A percentile compares a stretch with the other conserved stretches of the same genome.
These are phyloP conservation scores for Dolichotis patagonum DNA, from an alignment of 2,113 vertebrate species.

Conservation along the genomic window DNA sequence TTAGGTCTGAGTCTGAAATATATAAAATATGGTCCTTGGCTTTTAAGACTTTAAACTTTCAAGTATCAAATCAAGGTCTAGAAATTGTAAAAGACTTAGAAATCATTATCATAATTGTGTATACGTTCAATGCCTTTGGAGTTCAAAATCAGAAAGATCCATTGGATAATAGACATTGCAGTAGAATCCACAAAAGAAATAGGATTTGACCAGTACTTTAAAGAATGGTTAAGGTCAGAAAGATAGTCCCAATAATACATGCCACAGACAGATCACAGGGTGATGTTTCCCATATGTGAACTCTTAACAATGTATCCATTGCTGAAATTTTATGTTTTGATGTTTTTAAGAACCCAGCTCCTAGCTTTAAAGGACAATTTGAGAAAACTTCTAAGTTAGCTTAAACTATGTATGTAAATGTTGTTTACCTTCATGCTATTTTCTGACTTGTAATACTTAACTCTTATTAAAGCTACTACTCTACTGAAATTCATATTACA, in stretches of 20 bases:
- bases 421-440: background rate
- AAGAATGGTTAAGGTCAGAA: background rate
- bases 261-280: background rate
- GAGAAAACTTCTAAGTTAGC: background rate
- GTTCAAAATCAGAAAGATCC: conserved; percentile 9
- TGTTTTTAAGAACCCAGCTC: background rate
- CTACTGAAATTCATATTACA: background rate
- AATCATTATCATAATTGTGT: conserved; percentile 33
- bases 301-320: background rate
- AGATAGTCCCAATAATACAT: background rate
- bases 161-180: background rate
- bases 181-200: background rate
- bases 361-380: background rate
- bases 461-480: background rate
- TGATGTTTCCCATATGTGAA: too few species aligned
- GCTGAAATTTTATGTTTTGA: background rate
- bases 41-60: conserved; percentile 12
- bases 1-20: conserved; percentile 44
- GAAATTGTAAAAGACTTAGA: conserved; percentile 19
- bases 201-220: background rate
- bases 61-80: conserved; percentile 36
- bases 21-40: background rate
- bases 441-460: background rate
- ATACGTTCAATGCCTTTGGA: background rate
- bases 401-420: background rate